These are phyloP conservation scores for Lanius ludovicianus DNA, from an alignment of 2,113 vertebrate species.

Conservation along the genomic window DNA sequence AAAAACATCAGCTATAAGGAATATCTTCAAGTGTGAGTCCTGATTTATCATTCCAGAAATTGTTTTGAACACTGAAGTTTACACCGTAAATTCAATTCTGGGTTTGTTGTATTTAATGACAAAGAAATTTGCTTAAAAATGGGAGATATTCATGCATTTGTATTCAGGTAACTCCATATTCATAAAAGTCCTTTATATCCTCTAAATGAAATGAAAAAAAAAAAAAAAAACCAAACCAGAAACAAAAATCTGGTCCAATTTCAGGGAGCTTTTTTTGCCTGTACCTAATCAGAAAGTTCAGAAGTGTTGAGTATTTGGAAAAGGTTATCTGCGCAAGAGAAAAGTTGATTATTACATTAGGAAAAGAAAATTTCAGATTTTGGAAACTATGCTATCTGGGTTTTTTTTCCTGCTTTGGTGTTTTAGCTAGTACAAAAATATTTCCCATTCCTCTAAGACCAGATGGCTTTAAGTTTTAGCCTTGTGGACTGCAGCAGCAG, in stretches of 20 bases:
- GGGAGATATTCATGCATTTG: neutral
- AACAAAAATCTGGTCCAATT: neutral
- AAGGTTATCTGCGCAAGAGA: neutral
- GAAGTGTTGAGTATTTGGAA: neutral
- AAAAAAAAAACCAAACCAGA: accelerated
- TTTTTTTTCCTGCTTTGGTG: neutral
- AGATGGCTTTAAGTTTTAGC: slow-evolving; percentile 19
- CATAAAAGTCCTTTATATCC: neutral
- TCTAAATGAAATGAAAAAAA: neutral
- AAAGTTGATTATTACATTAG: neutral
- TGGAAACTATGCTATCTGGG: slow-evolving; percentile 10
- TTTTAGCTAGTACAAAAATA: neutral
- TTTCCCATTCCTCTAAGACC: slow-evolving; percentile 18
- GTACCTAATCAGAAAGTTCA: neutral
- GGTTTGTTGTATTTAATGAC: neutral
- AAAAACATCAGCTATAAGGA: neutral
- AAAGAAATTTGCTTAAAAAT: neutral
- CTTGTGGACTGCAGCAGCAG: neutral
- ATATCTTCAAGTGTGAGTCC: neutral
- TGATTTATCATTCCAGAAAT: neutral
- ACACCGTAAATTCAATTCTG: neutral
- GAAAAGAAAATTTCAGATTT: slow-evolving; percentile 15
- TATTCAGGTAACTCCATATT: neutral
- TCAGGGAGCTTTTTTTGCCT: neutral
- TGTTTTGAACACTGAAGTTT: neutral